Evolutionary conservation across 2,888 invertebrate species (phyloP), one percentile per base, ranked within the genome.

Genomic region (Anarsia innoxiella): DNA sequence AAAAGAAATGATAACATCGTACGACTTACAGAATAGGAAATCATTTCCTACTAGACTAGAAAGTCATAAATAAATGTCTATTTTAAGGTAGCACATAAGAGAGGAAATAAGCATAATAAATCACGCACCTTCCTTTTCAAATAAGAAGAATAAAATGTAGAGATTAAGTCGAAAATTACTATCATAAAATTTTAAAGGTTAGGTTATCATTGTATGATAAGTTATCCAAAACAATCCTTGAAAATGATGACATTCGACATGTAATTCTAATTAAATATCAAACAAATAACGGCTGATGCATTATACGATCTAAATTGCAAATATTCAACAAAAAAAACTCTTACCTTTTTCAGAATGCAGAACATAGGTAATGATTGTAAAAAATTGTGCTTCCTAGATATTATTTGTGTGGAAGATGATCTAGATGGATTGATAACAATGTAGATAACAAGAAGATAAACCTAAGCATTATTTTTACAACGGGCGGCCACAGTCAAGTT

Each of bases 361-460:
- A 79, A 79, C 82, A 82, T 82, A 45, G 41, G 43, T 33, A 40
- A 42, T 48, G 42, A 52, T 44, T 43, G 41, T 46, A 46, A 48
- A 47, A 60, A 51, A 51, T 45, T 62, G 45, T 46, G 53, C 46
- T 51, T 52, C 51, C 46, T 46, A 46, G 40, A 46, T 45, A 51
- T 53, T 48, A 52, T 67, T 48, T 45, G 54, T 45, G 26, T 49
- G 51, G 51, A 61, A 69, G 65, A 77, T 70, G 66, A 66, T 59
- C 49, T 47, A 61, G 68, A 74, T 70, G 51, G 44, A 56, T 56
- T 56, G 79, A 77, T 80, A 82, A 71, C 61, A 61, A 55, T 42
- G 48, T 44, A 65, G 80, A 79, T 82, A 83, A 75, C 65, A 66
- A 41, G 50, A 49, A 72, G 82, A 83, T 82, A 79, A 79, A 52